Evolutionary conservation across 2,113 vertebrate genomes (phyloP).

Genomic region (Sander vitreus): DNA sequence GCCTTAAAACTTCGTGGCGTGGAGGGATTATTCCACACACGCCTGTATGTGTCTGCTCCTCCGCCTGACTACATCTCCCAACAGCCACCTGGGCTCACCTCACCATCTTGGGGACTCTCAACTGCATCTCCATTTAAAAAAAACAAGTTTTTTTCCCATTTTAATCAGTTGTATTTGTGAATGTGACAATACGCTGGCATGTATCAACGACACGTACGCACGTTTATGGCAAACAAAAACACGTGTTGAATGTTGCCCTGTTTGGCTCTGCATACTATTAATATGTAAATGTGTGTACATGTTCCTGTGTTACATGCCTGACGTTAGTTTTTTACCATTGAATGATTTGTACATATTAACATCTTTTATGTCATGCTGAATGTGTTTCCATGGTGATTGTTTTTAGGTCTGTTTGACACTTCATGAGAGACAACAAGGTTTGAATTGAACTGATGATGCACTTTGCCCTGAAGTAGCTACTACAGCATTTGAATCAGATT

Average conservation of each 20-base stretch:
- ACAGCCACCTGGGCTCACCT: constrained; percentile 58
- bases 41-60: neutral
- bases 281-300: constrained; percentile 43
- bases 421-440: constrained; percentile 78
- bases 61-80: constrained; percentile 61
- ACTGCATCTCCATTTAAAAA: constrained; percentile 14
- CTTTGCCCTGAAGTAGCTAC: constrained; percentile 88
- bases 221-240: constrained; percentile 6
- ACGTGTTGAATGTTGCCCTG: fast-evolving
- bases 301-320: constrained; percentile 37
- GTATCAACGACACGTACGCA: constrained; percentile 5
- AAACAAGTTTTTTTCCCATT: neutral
- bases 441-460: constrained; percentile 94
- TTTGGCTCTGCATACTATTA: neutral
- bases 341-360: constrained; percentile 85
- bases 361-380: constrained; percentile 87
- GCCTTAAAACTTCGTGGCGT: constrained; percentile 62
- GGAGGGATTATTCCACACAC: constrained; percentile 27
- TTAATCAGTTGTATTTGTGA: constrained; percentile 72
- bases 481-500: constrained; percentile 70
- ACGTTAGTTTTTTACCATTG: constrained; percentile 73
- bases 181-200: constrained; percentile 71
- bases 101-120: constrained; percentile 1
- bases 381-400: constrained; percentile 80
- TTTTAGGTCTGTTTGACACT: constrained; percentile 65